Evolutionary conservation across 2,797 vertebrate genomes (phyloP).

Genomic region (Luscinia luscinia): DNA sequence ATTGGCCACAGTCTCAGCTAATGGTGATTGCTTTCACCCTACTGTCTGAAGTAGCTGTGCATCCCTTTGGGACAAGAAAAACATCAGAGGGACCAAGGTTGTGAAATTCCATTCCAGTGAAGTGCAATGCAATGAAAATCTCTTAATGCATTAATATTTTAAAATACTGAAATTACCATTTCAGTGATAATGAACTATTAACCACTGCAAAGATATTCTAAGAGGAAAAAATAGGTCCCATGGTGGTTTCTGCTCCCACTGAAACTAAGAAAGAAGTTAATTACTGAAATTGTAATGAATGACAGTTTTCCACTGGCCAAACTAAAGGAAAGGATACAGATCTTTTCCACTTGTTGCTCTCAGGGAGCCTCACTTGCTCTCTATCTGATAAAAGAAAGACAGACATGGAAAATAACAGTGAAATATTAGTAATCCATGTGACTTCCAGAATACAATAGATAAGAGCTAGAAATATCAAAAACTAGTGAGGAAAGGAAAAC

Average conservation of each 20-base stretch:
- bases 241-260: neutral
- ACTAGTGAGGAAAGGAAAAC: constrained; percentile 32
- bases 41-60: neutral
- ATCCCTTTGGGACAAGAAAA: neutral
- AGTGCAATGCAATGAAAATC: neutral
- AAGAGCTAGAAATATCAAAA: constrained; percentile 47
- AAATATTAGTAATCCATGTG: constrained; percentile 51
- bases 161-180: neutral
- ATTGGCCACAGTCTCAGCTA: neutral
- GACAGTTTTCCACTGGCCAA: neutral
- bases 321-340: neutral
- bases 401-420: constrained; percentile 35
- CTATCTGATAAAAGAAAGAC: constrained; percentile 38
- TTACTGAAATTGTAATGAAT: neutral
- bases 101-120: neutral
- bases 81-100: neutral
- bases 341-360: neutral
- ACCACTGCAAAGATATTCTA: neutral
- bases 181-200: neutral
- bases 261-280: neutral
- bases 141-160: neutral
- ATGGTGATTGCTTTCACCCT: neutral
- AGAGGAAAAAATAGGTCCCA: neutral
- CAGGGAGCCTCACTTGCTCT: neutral
- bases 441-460: constrained; percentile 24